Evolutionary conservation across 2,888 invertebrate species (phyloP), one percentile per base, ranked within the genome.

Genomic region (Chrysolina haemoptera): DNA sequence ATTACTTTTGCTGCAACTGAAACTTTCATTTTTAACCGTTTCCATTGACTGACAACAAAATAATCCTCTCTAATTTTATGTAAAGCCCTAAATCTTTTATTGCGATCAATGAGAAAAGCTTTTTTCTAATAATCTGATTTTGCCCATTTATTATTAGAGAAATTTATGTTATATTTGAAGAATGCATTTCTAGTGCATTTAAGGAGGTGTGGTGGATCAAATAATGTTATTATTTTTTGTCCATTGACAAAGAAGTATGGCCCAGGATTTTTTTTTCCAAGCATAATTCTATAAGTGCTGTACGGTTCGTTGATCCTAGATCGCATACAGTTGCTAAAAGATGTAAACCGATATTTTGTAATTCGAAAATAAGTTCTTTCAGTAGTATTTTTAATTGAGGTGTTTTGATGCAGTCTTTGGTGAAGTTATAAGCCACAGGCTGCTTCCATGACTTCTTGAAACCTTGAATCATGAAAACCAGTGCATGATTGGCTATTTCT

Each of bases 401-500:
- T n/a, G n/a, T n/a, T n/a, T n/a, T n/a, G n/a, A n/a, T n/a, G n/a
- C n/a, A n/a, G n/a, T n/a, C n/a, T n/a, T n/a, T n/a, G n/a, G n/a
- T n/a, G n/a, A n/a, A n/a, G n/a, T n/a, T n/a, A n/a, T n/a, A n/a
- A n/a, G n/a, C n/a, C n/a, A n/a, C n/a, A n/a, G n/a, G n/a, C n/a
- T n/a, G n/a, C 65, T 73, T 75, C 64, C 64, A 73, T 16, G 9
- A 40, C 55, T 71, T 69, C n/a, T 18, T 27, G 14, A 70, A 14
- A 8, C 73, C 62, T 18, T 40, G 46, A 14, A 69, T 27, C 73
- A 73, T 70, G 43, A 73, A 73, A 2, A 73, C n/a, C 69, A 73
- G 27, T 18, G 73, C 69, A 55, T 73, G 73, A 53, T 70, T 46
- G 16, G 73, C 71, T 27, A 48, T 11, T 12, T 48, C 18, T 27